A percentile compares a stretch with the other conserved stretches of the same genome.
phyloP scores from a whole-genome alignment of 2,113 vertebrate genomes.

The Pogona vitticeps region DNA sequence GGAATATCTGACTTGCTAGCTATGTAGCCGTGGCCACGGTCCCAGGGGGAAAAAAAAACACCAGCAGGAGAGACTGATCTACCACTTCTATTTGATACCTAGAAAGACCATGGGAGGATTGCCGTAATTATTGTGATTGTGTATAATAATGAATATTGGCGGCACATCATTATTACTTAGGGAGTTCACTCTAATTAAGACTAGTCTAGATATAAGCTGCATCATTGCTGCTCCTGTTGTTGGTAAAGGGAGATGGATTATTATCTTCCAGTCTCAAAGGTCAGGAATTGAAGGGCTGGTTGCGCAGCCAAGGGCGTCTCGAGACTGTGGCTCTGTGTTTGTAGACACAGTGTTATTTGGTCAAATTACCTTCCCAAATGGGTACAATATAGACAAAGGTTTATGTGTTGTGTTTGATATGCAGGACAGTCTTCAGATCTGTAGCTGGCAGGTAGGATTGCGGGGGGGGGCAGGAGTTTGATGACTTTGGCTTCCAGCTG shows the following conservation, averaged over 20 bases:
- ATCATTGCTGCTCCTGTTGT: not conserved
- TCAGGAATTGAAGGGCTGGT: not conserved
- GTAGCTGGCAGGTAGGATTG: no score
- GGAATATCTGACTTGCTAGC: no score
- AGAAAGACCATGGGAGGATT: no score
- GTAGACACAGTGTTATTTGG: not conserved
- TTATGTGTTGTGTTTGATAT: not conserved
- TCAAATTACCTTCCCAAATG: not conserved
- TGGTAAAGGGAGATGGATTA: not conserved
- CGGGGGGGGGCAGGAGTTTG: not conserved
- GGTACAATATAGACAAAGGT: not conserved
- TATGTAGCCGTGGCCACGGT: no score
- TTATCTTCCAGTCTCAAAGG: not conserved
- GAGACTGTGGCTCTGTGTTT: not conserved
- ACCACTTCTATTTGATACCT: no score
- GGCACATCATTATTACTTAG: no score
- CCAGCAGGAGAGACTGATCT: no score
- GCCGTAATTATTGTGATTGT: no score
- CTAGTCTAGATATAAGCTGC: not conserved
- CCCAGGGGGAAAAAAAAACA: no score
- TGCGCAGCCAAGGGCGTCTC: not conserved
- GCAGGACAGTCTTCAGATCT: rapidly evolving
- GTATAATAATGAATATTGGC: no score
- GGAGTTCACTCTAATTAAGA: no score
- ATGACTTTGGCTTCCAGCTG: not conserved